Evolutionary conservation across 1,140 invertebrate species (phyloP).

Genomic region (Drosophila nigromelanica): DNA sequence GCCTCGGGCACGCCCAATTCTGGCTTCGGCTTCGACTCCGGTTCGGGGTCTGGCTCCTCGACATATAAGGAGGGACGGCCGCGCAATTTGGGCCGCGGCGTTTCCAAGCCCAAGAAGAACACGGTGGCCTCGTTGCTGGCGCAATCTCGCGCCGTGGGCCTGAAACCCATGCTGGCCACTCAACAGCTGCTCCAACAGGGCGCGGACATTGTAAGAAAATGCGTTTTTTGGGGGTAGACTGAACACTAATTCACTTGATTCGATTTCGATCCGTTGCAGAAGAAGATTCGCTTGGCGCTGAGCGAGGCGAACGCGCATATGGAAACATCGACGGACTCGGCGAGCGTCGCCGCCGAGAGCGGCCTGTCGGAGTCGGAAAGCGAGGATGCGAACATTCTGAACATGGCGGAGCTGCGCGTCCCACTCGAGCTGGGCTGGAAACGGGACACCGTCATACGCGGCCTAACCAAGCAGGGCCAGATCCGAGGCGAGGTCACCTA

Average conservation of each 20-base stretch:
- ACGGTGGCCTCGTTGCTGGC: conserved; percentile 94
- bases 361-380: conserved; percentile 80
- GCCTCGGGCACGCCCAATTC: conserved; percentile 31
- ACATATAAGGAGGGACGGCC: conserved; percentile 89
- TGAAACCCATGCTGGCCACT: conserved; percentile 86
- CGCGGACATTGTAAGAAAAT: conserved; percentile 81
- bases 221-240: neutral
- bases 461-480: conserved; percentile 91
- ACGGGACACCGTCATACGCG: conserved; percentile 93
- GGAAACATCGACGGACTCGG: conserved; percentile 85
- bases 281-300: conserved; percentile 85
- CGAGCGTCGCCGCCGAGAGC: conserved; percentile 85
- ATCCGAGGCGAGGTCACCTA: conserved; percentile 95
- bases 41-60: conserved; percentile 56
- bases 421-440: conserved; percentile 94
- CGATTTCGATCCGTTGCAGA: conserved; percentile 57
- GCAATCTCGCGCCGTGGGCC: conserved; percentile 91
- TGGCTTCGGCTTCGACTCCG: conserved; percentile 18
- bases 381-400: conserved; percentile 85
- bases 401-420: conserved; percentile 88
- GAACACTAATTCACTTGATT: neutral
- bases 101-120: conserved; percentile 95
- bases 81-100: conserved; percentile 91
- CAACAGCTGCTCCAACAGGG: conserved; percentile 84
- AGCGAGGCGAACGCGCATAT: conserved; percentile 84